Evolutionary conservation across 2,888 invertebrate genomes (phyloP).

Genomic region (Crioceris asparagi): DNA sequence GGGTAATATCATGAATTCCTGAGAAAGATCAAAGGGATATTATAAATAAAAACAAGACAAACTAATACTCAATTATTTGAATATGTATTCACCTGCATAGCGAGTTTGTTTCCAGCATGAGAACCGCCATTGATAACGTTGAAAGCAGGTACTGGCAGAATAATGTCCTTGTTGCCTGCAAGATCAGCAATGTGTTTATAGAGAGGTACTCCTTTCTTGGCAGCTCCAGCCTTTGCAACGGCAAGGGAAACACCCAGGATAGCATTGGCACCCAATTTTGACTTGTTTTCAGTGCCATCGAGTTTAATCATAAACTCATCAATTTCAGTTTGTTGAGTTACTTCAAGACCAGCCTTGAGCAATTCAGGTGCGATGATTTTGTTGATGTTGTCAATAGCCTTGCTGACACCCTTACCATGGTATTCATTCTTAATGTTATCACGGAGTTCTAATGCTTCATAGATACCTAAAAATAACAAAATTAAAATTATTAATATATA

Average conservation of each 20-base stretch:
- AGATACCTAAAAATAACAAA: conserved; percentile 49
- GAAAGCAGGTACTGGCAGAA: conserved; percentile 95
- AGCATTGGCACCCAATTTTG: conserved; percentile 93
- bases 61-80: not conserved
- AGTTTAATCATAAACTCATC: conserved; percentile 78
- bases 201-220: conserved; percentile 78
- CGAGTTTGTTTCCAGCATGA: conserved; percentile 96
- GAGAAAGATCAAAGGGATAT: too few species aligned
- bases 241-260: conserved; percentile 96
- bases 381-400: conserved; percentile 91
- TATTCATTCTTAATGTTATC: conserved; percentile 84
- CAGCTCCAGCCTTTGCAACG: conserved; percentile 95
- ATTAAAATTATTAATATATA: not conserved
- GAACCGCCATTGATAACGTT: conserved; percentile 99
- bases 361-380: conserved; percentile 65
- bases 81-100: conserved; percentile 57
- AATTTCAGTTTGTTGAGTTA: conserved; percentile 80
- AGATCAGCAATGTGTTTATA: conserved; percentile 93
- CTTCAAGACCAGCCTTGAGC: conserved; percentile 68
- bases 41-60: not conserved
- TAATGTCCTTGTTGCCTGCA: conserved; percentile 80
- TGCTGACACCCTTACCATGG: conserved; percentile 91
- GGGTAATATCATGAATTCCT: conserved; percentile 38
- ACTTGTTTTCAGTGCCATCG: conserved; percentile 98
- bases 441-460: conserved; percentile 94